Conservation (phyloP, 2,888 invertebrate species). For the Amphipyra berbera region DNA sequence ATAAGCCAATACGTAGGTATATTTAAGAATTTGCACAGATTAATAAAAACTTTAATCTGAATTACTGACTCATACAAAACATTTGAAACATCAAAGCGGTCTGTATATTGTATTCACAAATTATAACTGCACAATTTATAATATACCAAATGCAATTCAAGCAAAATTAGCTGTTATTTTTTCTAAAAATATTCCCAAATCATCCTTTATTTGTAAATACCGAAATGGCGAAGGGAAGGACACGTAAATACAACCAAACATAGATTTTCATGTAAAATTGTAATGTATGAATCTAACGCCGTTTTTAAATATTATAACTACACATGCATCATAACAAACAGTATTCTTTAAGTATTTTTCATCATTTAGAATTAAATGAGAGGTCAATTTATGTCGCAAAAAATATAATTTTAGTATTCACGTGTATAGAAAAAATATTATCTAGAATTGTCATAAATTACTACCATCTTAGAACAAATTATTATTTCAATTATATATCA, state of each 20-base stretch:
- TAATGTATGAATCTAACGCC: conserved; percentile 35
- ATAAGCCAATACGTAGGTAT: too few species aligned
- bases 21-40: too few species aligned
- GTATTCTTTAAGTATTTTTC: conserved; percentile 47
- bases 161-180: conserved; percentile 58
- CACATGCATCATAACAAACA: conserved; percentile 30
- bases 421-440: conserved; percentile 18
- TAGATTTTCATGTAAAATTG: conserved; percentile 50
- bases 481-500: conserved; percentile 19
- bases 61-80: conserved; percentile 31
- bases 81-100: conserved; percentile 45
- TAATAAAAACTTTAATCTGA: too few species aligned
- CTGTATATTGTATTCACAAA: conserved; percentile 58
- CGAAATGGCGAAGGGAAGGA: conserved; percentile 33
- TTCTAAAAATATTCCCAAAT: conserved; percentile 53
- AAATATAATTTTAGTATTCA: conserved; percentile 3
- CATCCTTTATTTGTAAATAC: conserved; percentile 55
- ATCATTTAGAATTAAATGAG: conserved; percentile 32
- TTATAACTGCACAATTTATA: conserved; percentile 66
- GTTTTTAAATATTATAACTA: conserved; percentile 49
- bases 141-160: conserved; percentile 47
- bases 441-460: conserved; percentile 7
- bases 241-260: conserved; percentile 30
- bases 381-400: conserved; percentile 13
- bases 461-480: conserved; percentile 17